phyloP scores from a whole-genome alignment of 2,888 invertebrate species.

The Bimastos eiseni region DNA sequence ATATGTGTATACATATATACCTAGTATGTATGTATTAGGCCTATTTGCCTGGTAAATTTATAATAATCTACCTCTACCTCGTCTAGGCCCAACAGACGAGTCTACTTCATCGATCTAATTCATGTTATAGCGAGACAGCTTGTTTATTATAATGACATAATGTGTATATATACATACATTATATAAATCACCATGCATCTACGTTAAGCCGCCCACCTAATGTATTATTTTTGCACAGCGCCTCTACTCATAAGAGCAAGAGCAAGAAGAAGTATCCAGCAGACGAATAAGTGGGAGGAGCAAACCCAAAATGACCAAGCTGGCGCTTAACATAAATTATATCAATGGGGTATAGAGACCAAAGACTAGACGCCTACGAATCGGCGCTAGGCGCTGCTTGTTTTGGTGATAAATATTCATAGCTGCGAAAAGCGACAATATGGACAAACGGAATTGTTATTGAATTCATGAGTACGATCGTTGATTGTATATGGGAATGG shows the following conservation, averaged over 20 bases:
- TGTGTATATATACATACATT: too few species aligned
- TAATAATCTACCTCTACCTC: too few species aligned
- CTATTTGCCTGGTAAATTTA: too few species aligned
- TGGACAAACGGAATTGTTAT: not conserved
- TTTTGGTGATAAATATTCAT: constrained; percentile 2
- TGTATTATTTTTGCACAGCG: too few species aligned
- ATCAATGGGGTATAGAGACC: not conserved
- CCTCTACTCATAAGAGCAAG: not conserved
- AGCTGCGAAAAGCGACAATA: not conserved
- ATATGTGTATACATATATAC: not conserved
- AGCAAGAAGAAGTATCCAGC: not conserved
- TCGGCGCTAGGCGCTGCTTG: too few species aligned
- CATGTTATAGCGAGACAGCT: too few species aligned
- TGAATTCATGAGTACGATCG: not conserved
- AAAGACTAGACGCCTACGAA: too few species aligned
- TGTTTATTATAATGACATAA: too few species aligned
- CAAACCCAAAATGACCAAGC: not conserved
- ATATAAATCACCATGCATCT: not conserved
- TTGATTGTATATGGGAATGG: not conserved
- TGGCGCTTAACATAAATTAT: not conserved
- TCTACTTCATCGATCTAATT: too few species aligned
- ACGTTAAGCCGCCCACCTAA: not conserved
- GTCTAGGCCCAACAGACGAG: too few species aligned
- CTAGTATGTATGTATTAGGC: too few species aligned
- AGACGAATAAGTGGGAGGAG: not conserved